A percentile compares a stretch with the other conserved stretches of the same genome.
These are phyloP conservation scores for Eurystomus gularis DNA, from an alignment of 2,113 vertebrate genomes.

Conservation along the genomic window DNA sequence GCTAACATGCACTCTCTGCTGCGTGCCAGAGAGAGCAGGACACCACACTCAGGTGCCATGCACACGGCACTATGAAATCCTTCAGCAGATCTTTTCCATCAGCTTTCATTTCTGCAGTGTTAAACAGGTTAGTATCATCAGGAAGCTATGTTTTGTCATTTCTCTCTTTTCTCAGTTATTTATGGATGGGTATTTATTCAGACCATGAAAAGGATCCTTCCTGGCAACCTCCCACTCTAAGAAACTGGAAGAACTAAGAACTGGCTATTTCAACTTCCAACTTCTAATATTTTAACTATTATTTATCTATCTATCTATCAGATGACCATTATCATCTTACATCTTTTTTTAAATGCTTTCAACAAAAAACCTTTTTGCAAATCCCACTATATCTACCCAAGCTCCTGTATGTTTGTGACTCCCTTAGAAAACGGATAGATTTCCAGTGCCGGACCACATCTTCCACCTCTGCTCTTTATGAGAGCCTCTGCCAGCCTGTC, in stretches of 20 bases:
- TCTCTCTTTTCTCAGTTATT: background rate
- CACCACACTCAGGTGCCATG: too few relatives aligned
- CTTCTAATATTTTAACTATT: background rate
- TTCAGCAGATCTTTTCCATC: background rate
- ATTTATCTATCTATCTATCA: background rate
- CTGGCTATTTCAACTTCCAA: background rate
- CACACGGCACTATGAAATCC: background rate
- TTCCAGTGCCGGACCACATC: background rate
- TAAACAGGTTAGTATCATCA: background rate
- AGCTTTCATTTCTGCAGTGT: background rate
- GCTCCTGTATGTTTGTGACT: background rate
- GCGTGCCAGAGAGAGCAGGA: background rate
- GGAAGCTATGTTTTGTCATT: background rate
- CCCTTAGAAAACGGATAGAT: background rate
- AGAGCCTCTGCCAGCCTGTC: background rate
- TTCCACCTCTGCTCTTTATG: background rate
- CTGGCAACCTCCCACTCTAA: background rate
- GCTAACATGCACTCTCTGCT: background rate
- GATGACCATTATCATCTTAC: background rate
- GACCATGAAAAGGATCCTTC: background rate
- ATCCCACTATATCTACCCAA: background rate
- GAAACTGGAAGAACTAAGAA: background rate
- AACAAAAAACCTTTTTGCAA: background rate
- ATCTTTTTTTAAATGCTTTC: background rate
- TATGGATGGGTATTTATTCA: background rate